phyloP scores from a whole-genome alignment of 2,113 vertebrate genomes.

The Nycticebus coucang region DNA sequence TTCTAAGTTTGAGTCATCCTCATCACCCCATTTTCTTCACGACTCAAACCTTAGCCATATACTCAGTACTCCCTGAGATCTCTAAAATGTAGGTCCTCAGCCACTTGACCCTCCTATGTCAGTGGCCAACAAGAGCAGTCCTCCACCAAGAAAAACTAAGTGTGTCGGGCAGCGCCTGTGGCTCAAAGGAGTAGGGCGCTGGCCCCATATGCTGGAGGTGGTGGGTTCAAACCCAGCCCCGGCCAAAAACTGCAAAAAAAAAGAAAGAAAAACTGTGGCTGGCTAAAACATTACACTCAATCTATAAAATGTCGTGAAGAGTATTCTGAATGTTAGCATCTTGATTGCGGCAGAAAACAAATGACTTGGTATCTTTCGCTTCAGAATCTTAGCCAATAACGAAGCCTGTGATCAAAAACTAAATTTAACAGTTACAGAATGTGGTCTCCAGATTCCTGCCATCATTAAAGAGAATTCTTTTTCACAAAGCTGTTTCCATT shows the following conservation, averaged over 20 bases:
- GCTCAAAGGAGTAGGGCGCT: no score
- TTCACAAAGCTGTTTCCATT: slow-evolving; percentile 8
- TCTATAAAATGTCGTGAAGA: rapidly evolving
- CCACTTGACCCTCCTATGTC: background rate
- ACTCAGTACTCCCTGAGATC: background rate
- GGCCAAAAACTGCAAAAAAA: no score
- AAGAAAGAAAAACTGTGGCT: background rate
- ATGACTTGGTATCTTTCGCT: background rate
- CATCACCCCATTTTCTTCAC: background rate
- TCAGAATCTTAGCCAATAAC: background rate
- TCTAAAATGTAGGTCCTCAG: background rate
- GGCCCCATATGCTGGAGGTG: no score
- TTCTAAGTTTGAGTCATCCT: background rate
- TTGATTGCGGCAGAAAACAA: background rate
- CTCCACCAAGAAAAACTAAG: background rate
- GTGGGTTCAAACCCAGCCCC: no score
- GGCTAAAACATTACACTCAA: background rate
- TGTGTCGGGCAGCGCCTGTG: no score
- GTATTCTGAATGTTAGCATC: background rate
- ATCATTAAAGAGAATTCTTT: background rate
- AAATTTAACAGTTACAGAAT: background rate
- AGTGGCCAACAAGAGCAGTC: background rate
- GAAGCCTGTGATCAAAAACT: background rate
- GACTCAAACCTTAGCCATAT: background rate
- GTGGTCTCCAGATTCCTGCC: background rate